These are phyloP conservation scores for Ferrisia virgata DNA, from an alignment of 2,888 invertebrate species.

Conservation along the genomic window DNA sequence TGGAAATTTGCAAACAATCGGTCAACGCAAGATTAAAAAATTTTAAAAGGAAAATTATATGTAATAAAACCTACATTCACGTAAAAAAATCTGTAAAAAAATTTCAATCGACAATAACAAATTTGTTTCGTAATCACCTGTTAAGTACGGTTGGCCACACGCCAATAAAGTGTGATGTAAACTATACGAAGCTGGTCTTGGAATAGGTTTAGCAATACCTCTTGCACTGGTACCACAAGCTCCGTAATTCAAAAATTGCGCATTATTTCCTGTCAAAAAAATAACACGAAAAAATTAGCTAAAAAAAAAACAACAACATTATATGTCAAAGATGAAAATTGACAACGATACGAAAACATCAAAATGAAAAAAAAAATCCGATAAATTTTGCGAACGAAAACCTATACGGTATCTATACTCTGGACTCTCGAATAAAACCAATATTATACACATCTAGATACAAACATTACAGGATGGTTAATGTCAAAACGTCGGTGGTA, in stretches of 20 bases:
- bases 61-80: too few relatives aligned
- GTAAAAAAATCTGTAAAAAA: too few relatives aligned
- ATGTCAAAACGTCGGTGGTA: background rate
- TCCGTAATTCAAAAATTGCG: constrained; percentile 37
- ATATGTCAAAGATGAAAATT: too few relatives aligned
- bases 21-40: too few relatives aligned
- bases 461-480: background rate
- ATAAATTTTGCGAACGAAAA: background rate
- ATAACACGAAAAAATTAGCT: background rate
- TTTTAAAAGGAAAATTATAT: too few relatives aligned
- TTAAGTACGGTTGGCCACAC: constrained; percentile 81
- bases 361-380: background rate
- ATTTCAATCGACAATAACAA: background rate
- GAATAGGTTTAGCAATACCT: constrained; percentile 78
- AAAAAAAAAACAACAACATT: background rate
- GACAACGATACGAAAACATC: background rate
- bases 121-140: constrained; percentile 59
- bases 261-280: constrained; percentile 31
- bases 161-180: constrained; percentile 72
- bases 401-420: too few relatives aligned
- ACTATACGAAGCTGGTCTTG: constrained; percentile 68
- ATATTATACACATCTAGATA: too few relatives aligned
- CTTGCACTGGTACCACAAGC: constrained; percentile 26
- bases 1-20: too few relatives aligned
- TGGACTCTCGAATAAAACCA: too few relatives aligned